phyloP scores from a whole-genome alignment of 2,797 vertebrate species.

The Threskiornis aethiopicus region DNA sequence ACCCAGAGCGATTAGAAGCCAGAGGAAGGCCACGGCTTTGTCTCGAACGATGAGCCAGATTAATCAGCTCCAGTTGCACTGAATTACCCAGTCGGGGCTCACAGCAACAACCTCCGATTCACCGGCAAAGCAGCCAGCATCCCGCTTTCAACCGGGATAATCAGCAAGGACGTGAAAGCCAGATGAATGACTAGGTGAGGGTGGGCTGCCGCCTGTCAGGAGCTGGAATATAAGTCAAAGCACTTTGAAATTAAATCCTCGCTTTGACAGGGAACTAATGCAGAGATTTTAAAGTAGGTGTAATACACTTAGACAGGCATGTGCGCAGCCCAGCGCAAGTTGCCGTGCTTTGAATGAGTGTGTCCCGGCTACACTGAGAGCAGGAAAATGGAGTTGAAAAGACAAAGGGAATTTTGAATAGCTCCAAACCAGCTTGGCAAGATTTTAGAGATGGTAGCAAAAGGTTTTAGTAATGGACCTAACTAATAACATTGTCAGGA shows the following conservation, averaged over 20 bases:
- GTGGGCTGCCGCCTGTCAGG: slow-evolving; percentile 48
- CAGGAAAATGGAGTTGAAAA: slow-evolving; percentile 13
- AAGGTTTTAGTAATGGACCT: slow-evolving; percentile 22
- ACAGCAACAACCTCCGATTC: neutral
- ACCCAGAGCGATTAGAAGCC: slow-evolving; percentile 12
- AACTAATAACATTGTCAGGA: slow-evolving; percentile 6
- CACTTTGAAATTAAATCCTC: slow-evolving; percentile 58
- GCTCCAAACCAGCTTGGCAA: slow-evolving; percentile 58
- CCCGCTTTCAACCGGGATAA: neutral
- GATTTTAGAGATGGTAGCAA: slow-evolving; percentile 48
- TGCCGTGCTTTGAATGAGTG: neutral
- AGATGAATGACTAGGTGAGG: slow-evolving; percentile 51
- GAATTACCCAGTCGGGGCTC: slow-evolving; percentile 21
- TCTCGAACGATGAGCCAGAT: slow-evolving; percentile 46
- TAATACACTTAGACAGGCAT: slow-evolving; percentile 43
- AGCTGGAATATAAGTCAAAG: slow-evolving; percentile 35
- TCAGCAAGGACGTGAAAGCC: neutral
- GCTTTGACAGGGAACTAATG: slow-evolving; percentile 58
- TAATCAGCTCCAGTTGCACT: slow-evolving; percentile 61
- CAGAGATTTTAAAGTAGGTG: slow-evolving; percentile 45
- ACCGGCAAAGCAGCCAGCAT: neutral
- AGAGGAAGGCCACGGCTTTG: slow-evolving; percentile 39
- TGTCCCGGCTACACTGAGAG: neutral
- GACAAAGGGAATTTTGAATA: slow-evolving; percentile 51
- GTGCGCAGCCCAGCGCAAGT: neutral